phyloP scores from a whole-genome alignment of 2,888 invertebrate genomes.

The Eupeodes luniger region DNA sequence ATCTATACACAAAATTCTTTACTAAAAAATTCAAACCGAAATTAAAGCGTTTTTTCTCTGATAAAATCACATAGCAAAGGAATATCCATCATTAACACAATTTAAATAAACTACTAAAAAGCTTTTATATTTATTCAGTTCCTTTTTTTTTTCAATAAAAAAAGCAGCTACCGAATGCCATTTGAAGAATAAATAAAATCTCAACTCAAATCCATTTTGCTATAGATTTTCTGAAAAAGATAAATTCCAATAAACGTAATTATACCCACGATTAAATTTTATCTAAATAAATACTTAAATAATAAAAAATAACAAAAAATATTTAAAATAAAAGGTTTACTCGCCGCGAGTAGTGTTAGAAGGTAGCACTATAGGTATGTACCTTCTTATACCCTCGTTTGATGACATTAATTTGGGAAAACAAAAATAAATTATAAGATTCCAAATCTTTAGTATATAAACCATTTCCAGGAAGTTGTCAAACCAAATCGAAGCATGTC shows the following conservation, averaged over 20 bases:
- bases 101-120: slow-evolving; percentile 3
- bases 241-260: slow-evolving; percentile 73
- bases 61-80: slow-evolving; percentile 40
- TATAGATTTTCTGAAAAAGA: slow-evolving; percentile 52
- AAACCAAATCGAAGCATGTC: slow-evolving; percentile 75
- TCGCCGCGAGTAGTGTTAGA: not conserved
- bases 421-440: not conserved
- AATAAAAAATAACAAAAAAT: not conserved
- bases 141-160: not conserved
- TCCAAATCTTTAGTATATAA: not conserved
- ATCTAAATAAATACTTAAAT: too few species aligned
- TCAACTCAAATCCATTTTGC: slow-evolving; percentile 53
- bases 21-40: not conserved
- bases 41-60: slow-evolving; percentile 20
- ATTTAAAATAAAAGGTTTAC: not conserved
- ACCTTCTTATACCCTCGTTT: slow-evolving; percentile 5
- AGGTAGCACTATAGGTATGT: not conserved
- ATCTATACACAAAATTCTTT: not conserved
- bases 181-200: slow-evolving; percentile 46
- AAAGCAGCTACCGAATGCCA: slow-evolving; percentile 63
- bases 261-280: slow-evolving; percentile 56
- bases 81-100: slow-evolving; percentile 29
- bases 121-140: not conserved
- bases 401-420: slow-evolving; percentile 17
- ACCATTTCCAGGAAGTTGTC: slow-evolving; percentile 72